Evolutionary conservation across 2,888 invertebrate species (phyloP).

Genomic region (Drepanosiphum platanoidis): DNA sequence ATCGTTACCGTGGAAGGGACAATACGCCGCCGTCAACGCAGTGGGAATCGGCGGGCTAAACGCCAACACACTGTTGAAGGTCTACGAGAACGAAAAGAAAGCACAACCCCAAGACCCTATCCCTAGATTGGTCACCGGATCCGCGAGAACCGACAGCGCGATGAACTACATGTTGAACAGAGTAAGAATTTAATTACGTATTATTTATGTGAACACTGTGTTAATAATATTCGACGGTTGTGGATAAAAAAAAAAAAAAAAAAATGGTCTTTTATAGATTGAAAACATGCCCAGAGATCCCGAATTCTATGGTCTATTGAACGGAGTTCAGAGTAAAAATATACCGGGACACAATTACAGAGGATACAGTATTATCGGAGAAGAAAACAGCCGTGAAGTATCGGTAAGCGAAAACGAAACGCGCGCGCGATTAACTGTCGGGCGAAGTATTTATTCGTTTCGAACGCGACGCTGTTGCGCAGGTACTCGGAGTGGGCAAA

Average conservation of each 20-base stretch:
- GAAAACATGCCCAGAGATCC: slow-evolving; percentile 65
- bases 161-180: slow-evolving; percentile 75
- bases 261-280: too few species aligned
- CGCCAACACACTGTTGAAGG: slow-evolving; percentile 87
- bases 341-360: slow-evolving; percentile 69
- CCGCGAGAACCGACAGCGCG: slow-evolving; percentile 86
- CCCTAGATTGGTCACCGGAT: slow-evolving; percentile 79
- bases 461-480: background rate
- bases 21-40: slow-evolving; percentile 90
- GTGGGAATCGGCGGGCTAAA: slow-evolving; percentile 99
- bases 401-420: slow-evolving; percentile 18
- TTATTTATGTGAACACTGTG: too few species aligned
- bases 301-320: slow-evolving; percentile 67
- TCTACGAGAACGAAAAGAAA: slow-evolving; percentile 77
- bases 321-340: slow-evolving; percentile 67
- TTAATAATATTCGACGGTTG: too few species aligned
- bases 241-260: too few species aligned
- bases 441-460: too few species aligned
- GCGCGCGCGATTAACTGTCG: too few species aligned
- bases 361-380: slow-evolving; percentile 67
- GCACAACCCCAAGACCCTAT: slow-evolving; percentile 70
- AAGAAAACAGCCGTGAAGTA: slow-evolving; percentile 34
- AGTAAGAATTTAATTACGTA: slow-evolving; percentile 66
- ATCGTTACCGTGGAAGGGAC: slow-evolving; percentile 87
- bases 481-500: slow-evolving; percentile 34